Conservation (phyloP, 2,113 vertebrate genomes). For the Pituophis catenifer region DNA sequence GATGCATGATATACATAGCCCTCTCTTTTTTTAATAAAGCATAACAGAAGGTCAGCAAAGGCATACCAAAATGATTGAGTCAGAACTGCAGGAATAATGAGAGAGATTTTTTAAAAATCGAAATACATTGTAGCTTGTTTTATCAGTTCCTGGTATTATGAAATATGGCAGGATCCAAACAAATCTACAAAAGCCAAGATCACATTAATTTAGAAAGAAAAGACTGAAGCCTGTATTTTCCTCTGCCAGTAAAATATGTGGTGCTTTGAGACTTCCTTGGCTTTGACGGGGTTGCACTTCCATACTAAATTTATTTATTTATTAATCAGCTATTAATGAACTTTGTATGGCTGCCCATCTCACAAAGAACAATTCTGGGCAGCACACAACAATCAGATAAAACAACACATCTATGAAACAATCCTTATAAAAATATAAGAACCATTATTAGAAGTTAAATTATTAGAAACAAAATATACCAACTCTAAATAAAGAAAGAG, state of each 20-base stretch:
- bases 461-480: neutral
- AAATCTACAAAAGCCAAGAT: constrained; percentile 11
- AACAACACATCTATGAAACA: neutral
- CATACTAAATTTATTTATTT: neutral
- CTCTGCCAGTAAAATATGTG: neutral
- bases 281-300: neutral
- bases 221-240: neutral
- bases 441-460: neutral
- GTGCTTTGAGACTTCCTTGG: neutral
- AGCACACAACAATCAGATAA: neutral
- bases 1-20: constrained; percentile 25
- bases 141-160: neutral
- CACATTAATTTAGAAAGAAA: neutral
- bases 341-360: neutral
- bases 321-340: neutral
- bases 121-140: neutral
- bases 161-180: neutral
- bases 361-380: neutral
- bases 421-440: neutral
- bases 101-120: neutral
- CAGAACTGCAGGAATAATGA: constrained; percentile 4
- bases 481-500: neutral
- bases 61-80: neutral
- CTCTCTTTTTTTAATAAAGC: constrained; percentile 15
- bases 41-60: constrained; percentile 12